Evolutionary conservation across 2,797 vertebrate species (phyloP), one percentile per base, ranked within the genome.

Genomic region (Alcedo atthis): DNA sequence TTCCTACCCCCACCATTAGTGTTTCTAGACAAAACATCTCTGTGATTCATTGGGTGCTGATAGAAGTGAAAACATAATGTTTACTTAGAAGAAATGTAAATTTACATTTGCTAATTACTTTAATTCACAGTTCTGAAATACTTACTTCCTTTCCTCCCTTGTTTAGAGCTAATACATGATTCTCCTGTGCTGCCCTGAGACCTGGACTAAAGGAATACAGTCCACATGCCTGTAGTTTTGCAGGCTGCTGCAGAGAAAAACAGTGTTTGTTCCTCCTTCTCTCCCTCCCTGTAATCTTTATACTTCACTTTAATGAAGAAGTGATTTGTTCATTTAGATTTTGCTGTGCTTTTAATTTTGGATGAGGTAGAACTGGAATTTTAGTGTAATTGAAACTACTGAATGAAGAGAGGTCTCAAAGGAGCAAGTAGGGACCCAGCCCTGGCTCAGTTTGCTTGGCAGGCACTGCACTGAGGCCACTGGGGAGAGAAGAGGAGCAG

Each of bases 1-100:
- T 91, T 90, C 91, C 92, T 83, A 87, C 91, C 91, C 83, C 85
- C 85, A 69, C 91, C 67, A 79, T 91, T 90, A 91, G 81, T 78
- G 87, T 95, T 96, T 93, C 95, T 89, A 93, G 96, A 94, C 88
- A 94, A 95, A 96, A 93, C 92, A 92, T 94, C 94, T 90, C 95
- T 89, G 91, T 96, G 87, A 96, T 93, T 96, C 81, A 84, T 82
- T 92, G 93, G 96, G 93, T 91, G 92, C 89, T 92, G 94, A 96
- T 82, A 88, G 73, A 82, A 80, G 80, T 80, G 89, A 86, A 95
- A 95, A 92, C 69, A 90, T 90, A 89, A 91, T 93, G 92, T 91
- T 94, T 96, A 94, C 92, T 93, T 95, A 96, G 95, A 92, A 92
- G 88, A 96, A 95, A 95, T 96, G 89, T 94, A 94, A 94, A 95